These are phyloP conservation scores for Oenanthe oenanthe DNA, from an alignment of 2,113 vertebrate genomes.

Conservation along the genomic window DNA sequence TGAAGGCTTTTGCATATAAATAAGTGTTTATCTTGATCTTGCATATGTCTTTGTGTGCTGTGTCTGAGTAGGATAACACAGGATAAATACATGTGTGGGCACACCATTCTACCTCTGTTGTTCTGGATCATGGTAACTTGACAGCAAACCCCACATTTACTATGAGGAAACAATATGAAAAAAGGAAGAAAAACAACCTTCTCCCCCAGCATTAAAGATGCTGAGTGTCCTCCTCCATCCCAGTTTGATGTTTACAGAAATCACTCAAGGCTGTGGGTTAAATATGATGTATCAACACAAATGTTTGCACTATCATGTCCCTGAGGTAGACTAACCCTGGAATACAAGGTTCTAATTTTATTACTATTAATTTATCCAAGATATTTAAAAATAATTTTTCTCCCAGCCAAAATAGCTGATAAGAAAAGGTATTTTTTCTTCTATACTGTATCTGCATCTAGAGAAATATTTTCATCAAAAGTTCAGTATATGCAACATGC, in stretches of 20 bases:
- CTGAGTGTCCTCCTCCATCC: not conserved
- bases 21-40: not conserved
- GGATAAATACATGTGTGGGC: not conserved
- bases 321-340: not conserved
- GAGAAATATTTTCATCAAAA: not conserved
- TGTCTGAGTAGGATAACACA: not conserved
- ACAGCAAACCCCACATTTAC: not conserved
- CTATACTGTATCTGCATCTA: not conserved
- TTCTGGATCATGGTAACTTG: not conserved
- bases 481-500: not conserved
- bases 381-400: not conserved
- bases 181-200: not conserved
- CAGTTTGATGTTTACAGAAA: not conserved
- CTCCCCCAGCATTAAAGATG: not conserved
- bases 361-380: not conserved
- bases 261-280: not conserved
- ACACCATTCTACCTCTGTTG: fast-evolving
- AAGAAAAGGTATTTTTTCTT: not conserved
- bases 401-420: fast-evolving
- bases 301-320: not conserved
- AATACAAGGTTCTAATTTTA: not conserved
- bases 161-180: not conserved
- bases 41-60: not conserved
- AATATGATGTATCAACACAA: not conserved
- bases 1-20: not conserved